phyloP scores from a whole-genome alignment of 2,113 vertebrate genomes.

The Oryctolagus cuniculus region mOryCun1.1 NC_091441.1:124212501-124213000 shows the following conservation, averaged over 20 bases:
- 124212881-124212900: slow-evolving; percentile 9
- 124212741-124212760: slow-evolving; percentile 71
- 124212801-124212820: slow-evolving; percentile 65
- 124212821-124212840: slow-evolving; percentile 69
- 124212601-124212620: neutral
- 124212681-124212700: neutral
- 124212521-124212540: neutral
- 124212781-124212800: slow-evolving; percentile 68
- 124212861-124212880: slow-evolving; percentile 7
- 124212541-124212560: slow-evolving; percentile 16
- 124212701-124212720: slow-evolving; percentile 19
- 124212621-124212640: neutral
- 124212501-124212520: neutral
- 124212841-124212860: slow-evolving; percentile 27
- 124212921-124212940: slow-evolving; percentile 54
- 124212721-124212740: slow-evolving; percentile 39
- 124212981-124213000: slow-evolving; percentile 63
- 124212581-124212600: slow-evolving; percentile 38
- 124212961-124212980: slow-evolving; percentile 72
- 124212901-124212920: neutral
- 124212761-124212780: slow-evolving; percentile 49
- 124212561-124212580: neutral
- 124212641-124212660: neutral
- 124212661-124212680: neutral
- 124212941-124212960: neutral